Base-by-base conservation (phyloP, 2,797 vertebrate genomes). In the Enteromius argenteus region DNA sequence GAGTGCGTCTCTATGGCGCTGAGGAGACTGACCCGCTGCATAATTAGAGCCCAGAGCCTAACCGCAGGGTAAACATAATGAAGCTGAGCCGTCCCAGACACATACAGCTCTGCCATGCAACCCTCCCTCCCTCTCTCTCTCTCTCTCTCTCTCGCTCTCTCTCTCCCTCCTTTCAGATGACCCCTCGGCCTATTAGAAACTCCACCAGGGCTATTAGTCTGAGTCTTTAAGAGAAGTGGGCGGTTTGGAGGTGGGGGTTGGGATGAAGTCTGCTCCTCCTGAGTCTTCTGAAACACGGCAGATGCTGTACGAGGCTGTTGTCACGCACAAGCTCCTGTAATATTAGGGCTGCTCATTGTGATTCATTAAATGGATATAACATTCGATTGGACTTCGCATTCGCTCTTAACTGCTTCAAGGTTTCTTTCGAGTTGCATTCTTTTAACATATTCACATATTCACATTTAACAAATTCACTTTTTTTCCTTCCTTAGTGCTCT, bases 51-150 rank as follows among this genome's bases (percentile, higher is more conserved):
- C 74, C 84, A 69, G 87, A 81, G 77, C 78, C 84, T 88, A 88
- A 90, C 88, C 90, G 83, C 90, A 90, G 90, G 86, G 88, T 90
- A 89, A 87, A 85, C 85, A 88, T 87, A 83, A 88, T 89, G 74
- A 89, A 90, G 85, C 74, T 71, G 68, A 83, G 80, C 86, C 21
- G 78, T 89, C 83, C 85, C 74, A 79, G 86, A 80, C 84, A 80
- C 82, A 82, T 75, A 64, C 79, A 71, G 77, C 64, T 84, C 79
- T 85, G 81, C 85, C 79, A 83, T 79, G 64, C 72, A 81, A 81
- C 81, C 46, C 68, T 80, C 81, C 66, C 30, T 67, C 17, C 60
- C 17, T 78, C 72, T 72, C 9, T 73, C 72, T 37, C 30, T 10
- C 21, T 56, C 19, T 8, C 77, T 56, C 44, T 39, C 46, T 56